Evolutionary conservation across 2,113 vertebrate genomes (phyloP).

Genomic region (Poicephalus gulielmi): DNA sequence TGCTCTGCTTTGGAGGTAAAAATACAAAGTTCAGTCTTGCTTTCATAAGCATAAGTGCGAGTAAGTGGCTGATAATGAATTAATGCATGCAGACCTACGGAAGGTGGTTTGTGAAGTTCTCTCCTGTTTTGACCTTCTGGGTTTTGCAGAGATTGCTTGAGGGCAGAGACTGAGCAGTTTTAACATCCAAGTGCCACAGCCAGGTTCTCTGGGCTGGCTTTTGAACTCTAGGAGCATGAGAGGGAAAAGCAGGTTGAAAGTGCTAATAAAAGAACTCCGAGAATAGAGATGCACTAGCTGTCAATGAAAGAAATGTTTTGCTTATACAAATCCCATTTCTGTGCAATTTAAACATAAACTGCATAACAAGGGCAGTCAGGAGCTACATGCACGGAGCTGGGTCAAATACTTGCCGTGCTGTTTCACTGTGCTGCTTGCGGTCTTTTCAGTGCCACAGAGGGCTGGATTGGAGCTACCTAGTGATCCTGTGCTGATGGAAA

Average conservation of each 20-base stretch:
- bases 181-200: neutral
- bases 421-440: accelerated
- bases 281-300: neutral
- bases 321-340: neutral
- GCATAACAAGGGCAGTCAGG: accelerated
- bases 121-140: neutral
- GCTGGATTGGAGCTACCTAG: neutral
- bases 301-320: neutral
- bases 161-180: neutral
- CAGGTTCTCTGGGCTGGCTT: neutral
- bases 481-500: neutral
- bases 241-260: neutral
- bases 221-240: neutral
- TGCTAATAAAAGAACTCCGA: neutral
- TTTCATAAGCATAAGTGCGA: neutral
- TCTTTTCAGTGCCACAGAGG: neutral
- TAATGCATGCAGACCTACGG: neutral
- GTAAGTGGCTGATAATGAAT: neutral
- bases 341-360: neutral
- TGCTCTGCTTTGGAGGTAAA: neutral
- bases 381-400: neutral
- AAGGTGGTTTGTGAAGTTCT: neutral
- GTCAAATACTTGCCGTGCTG: accelerated
- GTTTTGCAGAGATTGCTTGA: neutral
- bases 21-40: neutral